A percentile compares a stretch with the other conserved stretches of the same genome.
phyloP scores from a whole-genome alignment of 2,797 vertebrate genomes.

The Moxostoma hubbsi region DNA sequence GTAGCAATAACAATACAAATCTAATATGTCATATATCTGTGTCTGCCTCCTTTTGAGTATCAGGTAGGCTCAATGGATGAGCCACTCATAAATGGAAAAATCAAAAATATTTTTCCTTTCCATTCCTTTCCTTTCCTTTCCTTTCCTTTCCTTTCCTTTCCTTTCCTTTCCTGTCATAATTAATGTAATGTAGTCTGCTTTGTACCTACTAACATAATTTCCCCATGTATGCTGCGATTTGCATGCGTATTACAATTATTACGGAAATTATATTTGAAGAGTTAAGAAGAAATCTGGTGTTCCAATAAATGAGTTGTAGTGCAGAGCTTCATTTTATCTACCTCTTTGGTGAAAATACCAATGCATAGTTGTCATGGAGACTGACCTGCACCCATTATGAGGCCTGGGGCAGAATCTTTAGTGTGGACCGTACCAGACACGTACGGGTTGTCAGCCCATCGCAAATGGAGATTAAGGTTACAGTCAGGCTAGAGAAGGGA shows the following conservation, averaged over 20 bases:
- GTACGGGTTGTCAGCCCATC: conserved; percentile 97
- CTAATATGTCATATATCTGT: conserved; percentile 26
- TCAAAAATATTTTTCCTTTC: no score
- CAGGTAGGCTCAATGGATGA: background rate
- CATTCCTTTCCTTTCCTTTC: no score
- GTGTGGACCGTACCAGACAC: conserved; percentile 97
- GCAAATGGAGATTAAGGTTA: conserved; percentile 93
- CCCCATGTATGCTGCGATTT: conserved; percentile 5
- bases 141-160: background rate
- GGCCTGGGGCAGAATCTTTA: conserved; percentile 94
- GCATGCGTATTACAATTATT: conserved; percentile 8
- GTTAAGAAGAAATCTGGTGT: background rate
- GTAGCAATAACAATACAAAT: conserved; percentile 31
- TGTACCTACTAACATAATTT: background rate
- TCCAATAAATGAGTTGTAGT: background rate
- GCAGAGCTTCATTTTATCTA: background rate
- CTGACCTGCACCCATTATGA: conserved; percentile 98
- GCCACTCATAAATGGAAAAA: no score
- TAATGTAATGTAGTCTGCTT: background rate
- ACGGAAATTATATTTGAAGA: background rate
- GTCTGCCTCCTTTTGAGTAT: background rate
- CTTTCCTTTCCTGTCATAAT: no score
- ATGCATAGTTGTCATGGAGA: conserved; percentile 24
- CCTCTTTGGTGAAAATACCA: background rate
- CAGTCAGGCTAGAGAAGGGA: conserved; percentile 86